These are phyloP conservation scores for Melanerpes aurifrons DNA, from an alignment of 2,113 vertebrate genomes.

Conservation along the genomic window DNA sequence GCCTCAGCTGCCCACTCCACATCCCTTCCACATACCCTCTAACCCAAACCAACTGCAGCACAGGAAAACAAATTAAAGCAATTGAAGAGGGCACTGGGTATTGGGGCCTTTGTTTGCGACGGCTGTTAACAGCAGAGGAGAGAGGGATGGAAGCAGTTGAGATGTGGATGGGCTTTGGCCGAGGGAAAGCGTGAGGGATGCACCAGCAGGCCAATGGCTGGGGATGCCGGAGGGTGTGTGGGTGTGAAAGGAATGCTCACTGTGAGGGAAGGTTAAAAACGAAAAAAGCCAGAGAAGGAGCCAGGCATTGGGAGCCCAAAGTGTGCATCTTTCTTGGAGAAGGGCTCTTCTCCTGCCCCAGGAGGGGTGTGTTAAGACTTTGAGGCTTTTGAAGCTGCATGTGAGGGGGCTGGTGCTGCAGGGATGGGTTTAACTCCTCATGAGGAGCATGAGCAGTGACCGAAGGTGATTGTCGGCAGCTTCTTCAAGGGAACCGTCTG, in stretches of 20 bases:
- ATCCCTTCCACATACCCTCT: not conserved
- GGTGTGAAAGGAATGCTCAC: constrained; percentile 49
- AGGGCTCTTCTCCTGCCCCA: not conserved
- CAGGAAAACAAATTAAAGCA: not conserved
- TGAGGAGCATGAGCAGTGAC: not conserved
- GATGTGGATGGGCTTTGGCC: constrained; percentile 43
- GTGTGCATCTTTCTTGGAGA: not conserved
- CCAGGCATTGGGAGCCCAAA: not conserved
- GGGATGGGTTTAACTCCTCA: not conserved
- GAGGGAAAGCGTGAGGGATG: constrained; percentile 50
- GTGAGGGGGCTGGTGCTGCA: not conserved
- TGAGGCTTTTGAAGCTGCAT: not conserved
- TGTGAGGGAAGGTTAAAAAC: not conserved
- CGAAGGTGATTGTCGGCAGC: rapidly evolving
- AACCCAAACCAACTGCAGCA: constrained; percentile 18
- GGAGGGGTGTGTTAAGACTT: not conserved
- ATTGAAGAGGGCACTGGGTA: not conserved
- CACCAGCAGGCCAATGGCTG: not conserved
- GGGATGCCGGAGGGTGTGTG: constrained; percentile 23
- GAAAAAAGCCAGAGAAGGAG: not conserved
- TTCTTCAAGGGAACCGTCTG: not conserved
- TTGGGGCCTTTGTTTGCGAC: constrained; percentile 28
- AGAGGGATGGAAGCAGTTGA: constrained; percentile 21
- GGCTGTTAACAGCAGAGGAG: constrained; percentile 48
- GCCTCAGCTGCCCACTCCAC: not conserved